These are phyloP conservation scores for Kryptolebias marmoratus DNA, from an alignment of 2,113 vertebrate species.

Conservation along the genomic window DNA sequence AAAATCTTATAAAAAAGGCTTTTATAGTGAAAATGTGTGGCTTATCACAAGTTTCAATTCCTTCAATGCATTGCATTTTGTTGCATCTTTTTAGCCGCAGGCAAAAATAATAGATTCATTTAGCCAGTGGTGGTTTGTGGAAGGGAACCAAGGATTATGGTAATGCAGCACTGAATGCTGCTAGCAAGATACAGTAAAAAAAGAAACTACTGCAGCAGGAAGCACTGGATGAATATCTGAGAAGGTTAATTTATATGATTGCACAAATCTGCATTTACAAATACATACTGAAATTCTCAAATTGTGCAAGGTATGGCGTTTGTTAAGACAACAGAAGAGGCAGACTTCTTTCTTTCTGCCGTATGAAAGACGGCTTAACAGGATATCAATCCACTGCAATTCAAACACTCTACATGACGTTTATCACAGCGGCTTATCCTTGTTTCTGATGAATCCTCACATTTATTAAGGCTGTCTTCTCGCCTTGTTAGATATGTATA, in stretches of 20 bases:
- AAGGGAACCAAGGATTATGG: slow-evolving; percentile 80
- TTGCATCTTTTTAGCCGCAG: slow-evolving; percentile 75
- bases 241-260: slow-evolving; percentile 71
- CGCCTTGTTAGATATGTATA: slow-evolving; percentile 82
- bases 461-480: slow-evolving; percentile 81
- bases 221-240: slow-evolving; percentile 61
- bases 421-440: slow-evolving; percentile 74
- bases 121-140: slow-evolving; percentile 80
- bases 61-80: slow-evolving; percentile 76
- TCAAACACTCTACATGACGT: slow-evolving; percentile 53
- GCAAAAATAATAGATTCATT: slow-evolving; percentile 82
- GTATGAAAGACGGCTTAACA: slow-evolving; percentile 42
- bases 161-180: slow-evolving; percentile 71
- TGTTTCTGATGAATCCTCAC: slow-evolving; percentile 75
- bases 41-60: slow-evolving; percentile 68
- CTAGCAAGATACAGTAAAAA: slow-evolving; percentile 70
- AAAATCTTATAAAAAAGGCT: slow-evolving; percentile 35
- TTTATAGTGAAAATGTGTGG: slow-evolving; percentile 55
- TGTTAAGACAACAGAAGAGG: slow-evolving; percentile 51
- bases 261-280: slow-evolving; percentile 63
- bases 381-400: slow-evolving; percentile 41
- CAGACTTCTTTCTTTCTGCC: slow-evolving; percentile 19
- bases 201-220: slow-evolving; percentile 66
- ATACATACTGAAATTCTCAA: slow-evolving; percentile 49
- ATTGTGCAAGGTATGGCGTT: slow-evolving; percentile 37